Evolutionary conservation across 1,140 invertebrate genomes (phyloP).

Genomic region (Pentalonia nigronervosa): DNA sequence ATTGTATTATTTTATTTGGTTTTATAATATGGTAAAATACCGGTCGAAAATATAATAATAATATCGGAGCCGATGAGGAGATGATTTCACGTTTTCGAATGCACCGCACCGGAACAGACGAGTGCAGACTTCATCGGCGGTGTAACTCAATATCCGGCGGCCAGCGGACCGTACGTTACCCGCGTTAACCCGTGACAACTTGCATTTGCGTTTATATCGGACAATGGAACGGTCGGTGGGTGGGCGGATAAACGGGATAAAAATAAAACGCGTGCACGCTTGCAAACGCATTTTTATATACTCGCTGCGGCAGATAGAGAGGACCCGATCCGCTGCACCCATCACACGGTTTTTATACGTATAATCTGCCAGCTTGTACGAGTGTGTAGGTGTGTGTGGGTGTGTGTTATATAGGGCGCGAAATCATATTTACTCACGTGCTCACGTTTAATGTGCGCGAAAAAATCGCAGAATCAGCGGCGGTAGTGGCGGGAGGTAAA

Average conservation of each 20-base stretch:
- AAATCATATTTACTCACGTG: constrained; percentile 52
- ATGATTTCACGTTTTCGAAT: constrained; percentile 41
- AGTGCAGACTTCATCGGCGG: too few relatives aligned
- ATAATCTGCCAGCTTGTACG: not conserved
- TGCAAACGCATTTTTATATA: not conserved
- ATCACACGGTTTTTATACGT: not conserved
- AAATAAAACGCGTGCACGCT: not conserved
- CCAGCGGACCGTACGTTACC: constrained; percentile 1
- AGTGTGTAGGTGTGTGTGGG: not conserved
- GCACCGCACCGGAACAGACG: constrained; percentile 33
- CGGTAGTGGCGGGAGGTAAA: not conserved
- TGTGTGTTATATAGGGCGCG: not conserved
- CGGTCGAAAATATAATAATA: not conserved
- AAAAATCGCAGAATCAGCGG: not conserved
- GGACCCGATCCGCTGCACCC: not conserved
- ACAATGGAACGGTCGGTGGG: not conserved
- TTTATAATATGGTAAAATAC: not conserved
- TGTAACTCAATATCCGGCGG: constrained; percentile 45
- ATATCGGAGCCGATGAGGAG: not conserved
- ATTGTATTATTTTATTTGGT: too few relatives aligned
- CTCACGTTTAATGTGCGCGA: constrained; percentile 47
- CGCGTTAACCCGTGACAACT: constrained; percentile 51
- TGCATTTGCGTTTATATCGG: constrained; percentile 49
- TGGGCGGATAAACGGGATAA: not conserved
- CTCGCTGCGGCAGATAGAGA: not conserved